Percentiles rank a stretch among this genome's conserved stretches.
Conservation (phyloP, 2,888 invertebrate species). For the Automeris io region DNA sequence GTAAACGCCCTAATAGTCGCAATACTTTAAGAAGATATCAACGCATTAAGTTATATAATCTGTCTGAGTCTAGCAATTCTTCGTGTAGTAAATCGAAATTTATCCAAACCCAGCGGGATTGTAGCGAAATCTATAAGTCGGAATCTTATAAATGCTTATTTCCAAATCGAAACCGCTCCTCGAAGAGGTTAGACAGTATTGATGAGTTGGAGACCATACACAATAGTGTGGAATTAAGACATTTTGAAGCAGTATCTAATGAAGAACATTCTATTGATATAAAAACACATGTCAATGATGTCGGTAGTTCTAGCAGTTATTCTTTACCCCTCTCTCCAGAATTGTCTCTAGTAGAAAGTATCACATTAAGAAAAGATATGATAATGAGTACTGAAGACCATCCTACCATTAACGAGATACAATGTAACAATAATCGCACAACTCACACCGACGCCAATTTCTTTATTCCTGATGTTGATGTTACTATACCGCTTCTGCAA, state of each 20-base stretch:
- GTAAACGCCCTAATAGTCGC: constrained; percentile 21
- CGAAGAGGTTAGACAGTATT: constrained; percentile 34
- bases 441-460: constrained; percentile 29
- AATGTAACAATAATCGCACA: constrained; percentile 19
- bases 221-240: constrained; percentile 15
- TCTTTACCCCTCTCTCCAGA: constrained; percentile 60
- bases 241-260: constrained; percentile 14
- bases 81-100: constrained; percentile 23
- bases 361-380: constrained; percentile 45
- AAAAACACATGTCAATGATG: constrained; percentile 8
- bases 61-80: constrained; percentile 36
- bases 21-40: constrained; percentile 19
- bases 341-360: constrained; percentile 59
- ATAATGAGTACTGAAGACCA: constrained; percentile 22
- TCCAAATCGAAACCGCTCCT: constrained; percentile 21
- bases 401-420: constrained; percentile 36
- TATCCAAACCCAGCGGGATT: constrained; percentile 24
- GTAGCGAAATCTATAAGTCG: constrained; percentile 43
- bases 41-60: not conserved
- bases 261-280: not conserved
- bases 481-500: constrained; percentile 51
- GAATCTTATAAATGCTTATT: constrained; percentile 56
- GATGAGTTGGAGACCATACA: constrained; percentile 29
- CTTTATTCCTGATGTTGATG: constrained; percentile 38
- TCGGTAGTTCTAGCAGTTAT: constrained; percentile 45